Percentiles rank a stretch among this genome's conserved stretches.
Conservation (phyloP, 2,113 vertebrate genomes). For the Otus sunia region DNA sequence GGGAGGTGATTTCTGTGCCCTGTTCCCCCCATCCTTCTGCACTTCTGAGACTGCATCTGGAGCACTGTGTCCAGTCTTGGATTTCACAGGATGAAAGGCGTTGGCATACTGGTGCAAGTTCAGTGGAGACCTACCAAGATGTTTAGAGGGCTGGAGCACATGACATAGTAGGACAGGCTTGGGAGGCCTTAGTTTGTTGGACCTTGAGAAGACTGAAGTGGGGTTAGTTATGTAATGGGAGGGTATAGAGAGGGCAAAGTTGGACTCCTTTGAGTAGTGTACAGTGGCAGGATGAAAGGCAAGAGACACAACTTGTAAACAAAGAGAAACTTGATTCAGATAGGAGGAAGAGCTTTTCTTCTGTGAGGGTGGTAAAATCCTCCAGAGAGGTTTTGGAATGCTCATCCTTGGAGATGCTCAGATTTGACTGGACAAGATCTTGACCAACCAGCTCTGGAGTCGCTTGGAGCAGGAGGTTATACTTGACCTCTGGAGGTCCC, state of each 20-base stretch:
- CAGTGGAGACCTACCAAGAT: neutral
- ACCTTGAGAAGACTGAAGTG: neutral
- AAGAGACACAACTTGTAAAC: neutral
- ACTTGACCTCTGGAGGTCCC: neutral
- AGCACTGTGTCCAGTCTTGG: neutral
- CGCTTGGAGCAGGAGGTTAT: neutral
- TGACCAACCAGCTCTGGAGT: neutral
- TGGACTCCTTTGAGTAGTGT: neutral
- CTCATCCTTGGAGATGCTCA: neutral
- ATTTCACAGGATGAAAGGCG: neutral
- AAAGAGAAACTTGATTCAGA: neutral
- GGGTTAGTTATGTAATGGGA: neutral
- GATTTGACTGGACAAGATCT: neutral
- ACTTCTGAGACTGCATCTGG: neutral
- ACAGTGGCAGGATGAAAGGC: neutral
- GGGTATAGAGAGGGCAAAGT: neutral
- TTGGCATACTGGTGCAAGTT: neutral
- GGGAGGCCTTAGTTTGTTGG: neutral
- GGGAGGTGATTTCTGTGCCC: neutral
- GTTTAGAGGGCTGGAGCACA: neutral
- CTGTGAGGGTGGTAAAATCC: neutral
- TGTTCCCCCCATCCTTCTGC: accelerated
- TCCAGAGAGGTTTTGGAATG: neutral
- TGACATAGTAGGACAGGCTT: neutral
- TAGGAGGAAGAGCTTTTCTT: neutral